phyloP scores from a whole-genome alignment of 1,140 invertebrate species.

The Radopholus similis region DNA sequence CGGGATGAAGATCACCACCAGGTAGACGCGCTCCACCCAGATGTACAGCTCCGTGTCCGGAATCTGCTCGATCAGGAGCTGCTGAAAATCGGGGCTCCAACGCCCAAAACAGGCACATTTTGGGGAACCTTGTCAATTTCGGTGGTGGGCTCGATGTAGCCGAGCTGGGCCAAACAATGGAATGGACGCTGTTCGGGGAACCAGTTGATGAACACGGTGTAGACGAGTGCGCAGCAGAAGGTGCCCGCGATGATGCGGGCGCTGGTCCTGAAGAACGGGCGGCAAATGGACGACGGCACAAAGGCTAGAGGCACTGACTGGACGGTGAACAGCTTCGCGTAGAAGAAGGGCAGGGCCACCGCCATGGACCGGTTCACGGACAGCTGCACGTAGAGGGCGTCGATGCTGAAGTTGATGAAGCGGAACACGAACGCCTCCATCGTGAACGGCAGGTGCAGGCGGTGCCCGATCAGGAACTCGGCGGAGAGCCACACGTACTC shows the following conservation, averaged over 20 bases:
- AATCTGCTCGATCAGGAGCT: not conserved
- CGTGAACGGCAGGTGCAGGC: not conserved
- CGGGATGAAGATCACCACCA: not conserved
- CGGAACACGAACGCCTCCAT: slow-evolving; percentile 1
- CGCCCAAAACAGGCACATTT: not conserved
- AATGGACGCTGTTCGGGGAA: not conserved
- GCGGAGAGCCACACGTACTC: slow-evolving; percentile 9
- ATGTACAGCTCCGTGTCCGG: not conserved
- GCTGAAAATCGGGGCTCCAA: no score
- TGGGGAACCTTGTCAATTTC: not conserved
- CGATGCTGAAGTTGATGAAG: slow-evolving; percentile 16
- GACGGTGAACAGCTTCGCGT: not conserved
- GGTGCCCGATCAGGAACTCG: not conserved
- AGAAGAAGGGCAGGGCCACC: not conserved
- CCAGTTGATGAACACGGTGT: slow-evolving; percentile 9
- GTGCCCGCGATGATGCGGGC: no score
- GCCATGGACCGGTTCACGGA: slow-evolving; percentile 8
- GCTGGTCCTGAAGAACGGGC: no score
- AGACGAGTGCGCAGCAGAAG: not conserved
- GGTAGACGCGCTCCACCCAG: not conserved
- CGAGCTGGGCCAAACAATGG: not conserved
- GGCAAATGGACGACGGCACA: no score
- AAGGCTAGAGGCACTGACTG: not conserved
- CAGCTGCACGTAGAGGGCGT: slow-evolving; percentile 11
- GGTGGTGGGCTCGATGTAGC: slow-evolving; percentile 1